phyloP scores from a whole-genome alignment of 2,797 vertebrate species.

The Aselliscus stoliczkanus region DNA sequence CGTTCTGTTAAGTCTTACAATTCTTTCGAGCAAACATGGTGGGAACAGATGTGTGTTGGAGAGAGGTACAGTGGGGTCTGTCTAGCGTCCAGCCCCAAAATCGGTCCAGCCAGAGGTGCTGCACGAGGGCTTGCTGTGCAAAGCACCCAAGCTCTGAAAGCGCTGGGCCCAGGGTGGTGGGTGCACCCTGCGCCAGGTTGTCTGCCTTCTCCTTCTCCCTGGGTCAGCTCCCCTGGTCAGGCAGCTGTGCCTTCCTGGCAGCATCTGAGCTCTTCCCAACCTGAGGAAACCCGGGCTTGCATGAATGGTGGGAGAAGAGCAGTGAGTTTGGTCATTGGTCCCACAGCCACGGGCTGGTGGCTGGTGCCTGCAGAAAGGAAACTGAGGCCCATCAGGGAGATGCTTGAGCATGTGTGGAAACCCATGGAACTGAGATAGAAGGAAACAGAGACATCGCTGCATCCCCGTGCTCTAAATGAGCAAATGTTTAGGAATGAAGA shows the following conservation, averaged over 20 bases:
- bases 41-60: not conserved
- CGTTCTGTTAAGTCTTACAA: not conserved
- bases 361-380: not conserved
- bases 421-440: fast-evolving
- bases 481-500: slow-evolving; percentile 42
- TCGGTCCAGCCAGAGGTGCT: not conserved
- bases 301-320: fast-evolving
- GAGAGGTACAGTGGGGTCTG: not conserved
- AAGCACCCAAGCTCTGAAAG: not conserved
- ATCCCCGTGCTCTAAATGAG: slow-evolving; percentile 40
- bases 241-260: not conserved
- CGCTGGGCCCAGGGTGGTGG: fast-evolving
- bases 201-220: not conserved
- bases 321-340: fast-evolving
- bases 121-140: not conserved
- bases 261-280: not conserved
- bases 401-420: not conserved
- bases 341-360: not conserved
- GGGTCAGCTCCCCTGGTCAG: fast-evolving
- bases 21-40: not conserved
- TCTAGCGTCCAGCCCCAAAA: not conserved
- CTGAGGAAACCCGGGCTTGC: not conserved
- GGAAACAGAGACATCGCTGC: not conserved
- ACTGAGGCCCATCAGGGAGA: not conserved
- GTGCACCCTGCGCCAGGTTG: not conserved